Percentiles rank a stretch among this genome's conserved stretches.
Evolutionary conservation across 2,113 vertebrate species (phyloP).

Genomic region (Xenotilapia longispinis): DNA sequence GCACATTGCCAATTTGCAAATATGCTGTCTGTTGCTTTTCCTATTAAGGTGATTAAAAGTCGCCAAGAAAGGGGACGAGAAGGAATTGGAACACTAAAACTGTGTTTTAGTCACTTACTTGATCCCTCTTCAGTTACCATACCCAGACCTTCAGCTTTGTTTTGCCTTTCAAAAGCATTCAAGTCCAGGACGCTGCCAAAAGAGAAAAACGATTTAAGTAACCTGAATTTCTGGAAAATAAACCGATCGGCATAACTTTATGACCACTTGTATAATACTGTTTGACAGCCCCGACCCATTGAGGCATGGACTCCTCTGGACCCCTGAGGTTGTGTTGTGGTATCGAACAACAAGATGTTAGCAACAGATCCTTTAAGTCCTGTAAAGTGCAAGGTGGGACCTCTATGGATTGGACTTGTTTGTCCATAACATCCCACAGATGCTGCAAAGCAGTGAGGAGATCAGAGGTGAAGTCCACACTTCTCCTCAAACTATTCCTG

Average conservation of each 20-base stretch:
- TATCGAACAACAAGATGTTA: background rate
- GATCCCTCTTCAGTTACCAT: conserved; percentile 99
- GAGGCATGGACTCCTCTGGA: background rate
- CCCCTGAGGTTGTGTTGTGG: background rate
- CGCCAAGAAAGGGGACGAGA: background rate
- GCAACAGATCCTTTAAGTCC: background rate
- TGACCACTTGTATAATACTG: background rate
- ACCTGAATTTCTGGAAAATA: background rate
- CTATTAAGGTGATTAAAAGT: background rate
- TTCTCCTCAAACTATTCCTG: background rate
- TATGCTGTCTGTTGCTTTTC: background rate
- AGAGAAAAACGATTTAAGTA: background rate
- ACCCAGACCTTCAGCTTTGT: conserved; percentile 97
- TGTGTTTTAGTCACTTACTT: conserved; percentile 75
- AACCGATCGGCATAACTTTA: background rate
- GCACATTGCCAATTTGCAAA: background rate
- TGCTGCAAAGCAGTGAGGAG: background rate
- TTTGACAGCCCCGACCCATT: background rate
- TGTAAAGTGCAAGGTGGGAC: background rate
- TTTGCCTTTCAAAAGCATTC: conserved; percentile 98
- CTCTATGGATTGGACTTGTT: background rate
- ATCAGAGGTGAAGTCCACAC: background rate
- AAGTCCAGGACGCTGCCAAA: conserved; percentile 87
- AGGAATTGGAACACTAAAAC: background rate
- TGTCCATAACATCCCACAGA: background rate